Percentiles rank a stretch among this genome's conserved stretches.
Conservation (phyloP, 1,140 invertebrate genomes). For the Rhopalosiphum padi region DNA sequence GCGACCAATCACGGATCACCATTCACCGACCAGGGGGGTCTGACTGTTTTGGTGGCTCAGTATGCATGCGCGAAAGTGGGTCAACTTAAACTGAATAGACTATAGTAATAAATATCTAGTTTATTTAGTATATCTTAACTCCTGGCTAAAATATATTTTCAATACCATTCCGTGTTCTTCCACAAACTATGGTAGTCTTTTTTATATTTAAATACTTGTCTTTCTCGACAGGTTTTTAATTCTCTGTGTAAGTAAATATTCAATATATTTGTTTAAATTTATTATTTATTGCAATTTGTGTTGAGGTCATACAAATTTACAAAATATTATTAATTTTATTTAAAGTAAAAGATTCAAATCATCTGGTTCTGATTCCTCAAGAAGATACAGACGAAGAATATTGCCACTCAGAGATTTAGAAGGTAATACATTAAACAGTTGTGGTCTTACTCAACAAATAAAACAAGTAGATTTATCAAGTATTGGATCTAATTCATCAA, state of each 20-base stretch:
- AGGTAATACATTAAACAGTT: slow-evolving; percentile 61
- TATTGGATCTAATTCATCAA: slow-evolving; percentile 54
- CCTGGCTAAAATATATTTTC: not conserved
- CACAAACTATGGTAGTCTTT: too few species aligned
- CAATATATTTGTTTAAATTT: not conserved
- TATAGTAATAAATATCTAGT: too few species aligned
- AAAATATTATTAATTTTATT: not conserved
- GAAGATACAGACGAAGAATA: slow-evolving; percentile 36
- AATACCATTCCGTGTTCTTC: too few species aligned
- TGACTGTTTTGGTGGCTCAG: too few species aligned
- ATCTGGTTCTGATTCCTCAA: slow-evolving; percentile 28
- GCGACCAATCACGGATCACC: too few species aligned
- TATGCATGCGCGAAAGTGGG: too few species aligned
- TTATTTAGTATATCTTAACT: not conserved
- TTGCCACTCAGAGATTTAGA: slow-evolving; percentile 51
- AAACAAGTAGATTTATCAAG: slow-evolving; percentile 67
- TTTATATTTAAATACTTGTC: too few species aligned
- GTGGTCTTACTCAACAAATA: slow-evolving; percentile 75
- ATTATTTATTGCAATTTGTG: not conserved
- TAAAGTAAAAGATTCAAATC: slow-evolving; percentile 53
- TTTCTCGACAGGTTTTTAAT: not conserved
- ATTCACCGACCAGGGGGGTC: too few species aligned
- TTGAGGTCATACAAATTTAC: not conserved
- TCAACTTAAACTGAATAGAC: too few species aligned
- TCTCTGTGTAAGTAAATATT: not conserved